Percentiles rank a stretch among this genome's conserved stretches.
phyloP scores from a whole-genome alignment of 1,140 invertebrate genomes.

The Colletes latitarsis region DNA sequence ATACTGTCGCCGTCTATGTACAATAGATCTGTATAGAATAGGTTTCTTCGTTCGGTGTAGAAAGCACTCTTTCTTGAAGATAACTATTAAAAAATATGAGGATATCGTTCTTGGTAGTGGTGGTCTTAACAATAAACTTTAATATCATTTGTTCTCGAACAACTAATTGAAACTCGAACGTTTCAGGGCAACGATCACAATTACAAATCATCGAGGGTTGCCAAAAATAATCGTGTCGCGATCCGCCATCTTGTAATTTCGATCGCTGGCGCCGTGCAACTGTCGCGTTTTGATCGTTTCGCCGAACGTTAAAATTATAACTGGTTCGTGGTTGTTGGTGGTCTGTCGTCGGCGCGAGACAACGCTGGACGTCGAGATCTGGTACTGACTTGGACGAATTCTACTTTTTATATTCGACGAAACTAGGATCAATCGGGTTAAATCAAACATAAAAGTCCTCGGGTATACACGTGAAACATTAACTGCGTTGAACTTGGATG shows the following conservation, averaged over 20 bases:
- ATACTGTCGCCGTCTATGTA: conserved; percentile 24
- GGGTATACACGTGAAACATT: too few relatives aligned
- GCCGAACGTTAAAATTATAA: neutral
- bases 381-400: too few relatives aligned
- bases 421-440: too few relatives aligned
- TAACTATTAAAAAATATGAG: conserved; percentile 38
- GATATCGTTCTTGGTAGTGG: neutral
- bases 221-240: too few relatives aligned
- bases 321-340: neutral
- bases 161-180: too few relatives aligned
- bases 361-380: neutral
- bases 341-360: neutral
- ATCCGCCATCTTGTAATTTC: neutral
- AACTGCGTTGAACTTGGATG: too few relatives aligned
- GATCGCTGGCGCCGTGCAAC: neutral
- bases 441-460: too few relatives aligned
- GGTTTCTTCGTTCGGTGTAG: neutral
- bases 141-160: neutral
- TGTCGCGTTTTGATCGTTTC: neutral
- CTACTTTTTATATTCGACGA: too few relatives aligned
- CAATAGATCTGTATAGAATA: neutral
- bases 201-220: too few relatives aligned
- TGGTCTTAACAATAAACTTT: neutral
- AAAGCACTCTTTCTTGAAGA: conserved; percentile 12
- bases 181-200: too few relatives aligned